phyloP scores from a whole-genome alignment of 2,113 vertebrate species.

The Aix galericulata region DNA sequence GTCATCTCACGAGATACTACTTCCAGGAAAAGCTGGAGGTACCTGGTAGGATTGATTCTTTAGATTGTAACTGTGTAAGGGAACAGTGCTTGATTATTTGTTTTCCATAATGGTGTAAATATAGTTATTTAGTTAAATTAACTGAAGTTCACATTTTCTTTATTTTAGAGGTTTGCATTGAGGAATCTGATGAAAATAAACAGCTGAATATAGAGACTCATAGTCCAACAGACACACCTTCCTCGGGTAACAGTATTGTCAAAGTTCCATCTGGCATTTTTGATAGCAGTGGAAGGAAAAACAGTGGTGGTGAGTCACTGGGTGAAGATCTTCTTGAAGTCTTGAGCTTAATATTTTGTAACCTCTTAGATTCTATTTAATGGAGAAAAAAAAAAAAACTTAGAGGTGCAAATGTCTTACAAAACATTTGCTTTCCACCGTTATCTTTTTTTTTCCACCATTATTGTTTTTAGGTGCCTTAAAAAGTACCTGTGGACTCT shows the following conservation, averaged over 20 bases:
- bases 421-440: background rate
- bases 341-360: background rate
- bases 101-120: background rate
- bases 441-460: background rate
- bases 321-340: background rate
- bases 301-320: slow-evolving; percentile 80
- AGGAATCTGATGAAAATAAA: slow-evolving; percentile 65
- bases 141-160: background rate
- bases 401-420: accelerated
- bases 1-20: background rate
- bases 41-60: background rate
- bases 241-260: slow-evolving; percentile 87
- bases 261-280: slow-evolving; percentile 87
- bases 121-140: background rate
- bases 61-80: background rate
- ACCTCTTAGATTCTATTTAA: background rate
- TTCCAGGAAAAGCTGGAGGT: background rate
- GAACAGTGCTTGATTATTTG: background rate
- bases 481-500: background rate
- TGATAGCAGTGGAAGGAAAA: slow-evolving; percentile 75
- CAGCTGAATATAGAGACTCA: slow-evolving; percentile 66
- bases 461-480: background rate
- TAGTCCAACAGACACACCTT: slow-evolving; percentile 66
- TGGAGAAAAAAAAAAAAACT: background rate
- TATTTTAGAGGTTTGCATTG: slow-evolving; percentile 49